Evolutionary conservation across 2,113 vertebrate genomes (phyloP).

Genomic region (Xiphophorus hellerii): DNA sequence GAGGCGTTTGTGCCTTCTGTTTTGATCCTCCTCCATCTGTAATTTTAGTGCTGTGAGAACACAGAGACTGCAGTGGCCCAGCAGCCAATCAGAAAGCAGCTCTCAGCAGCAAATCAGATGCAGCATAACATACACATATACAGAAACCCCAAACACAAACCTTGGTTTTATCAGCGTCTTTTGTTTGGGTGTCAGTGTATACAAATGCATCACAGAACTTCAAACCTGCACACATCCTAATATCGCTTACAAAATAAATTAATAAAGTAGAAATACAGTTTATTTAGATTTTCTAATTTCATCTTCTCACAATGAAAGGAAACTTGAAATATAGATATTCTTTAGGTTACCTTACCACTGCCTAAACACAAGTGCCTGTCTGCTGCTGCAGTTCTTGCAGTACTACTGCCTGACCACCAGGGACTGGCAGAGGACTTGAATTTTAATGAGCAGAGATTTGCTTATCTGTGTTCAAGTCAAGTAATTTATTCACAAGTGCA

Average conservation of each 20-base stretch:
- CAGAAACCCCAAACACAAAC: conserved; percentile 17
- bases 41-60: conserved; percentile 51
- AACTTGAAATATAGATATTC: not conserved
- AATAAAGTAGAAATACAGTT: not conserved
- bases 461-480: not conserved
- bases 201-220: not conserved
- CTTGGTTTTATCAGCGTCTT: conserved; percentile 9
- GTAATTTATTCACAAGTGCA: not conserved
- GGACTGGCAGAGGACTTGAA: conserved; percentile 54
- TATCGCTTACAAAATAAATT: not conserved
- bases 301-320: not conserved
- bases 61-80: conserved; percentile 69
- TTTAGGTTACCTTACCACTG: not conserved
- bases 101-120: conserved; percentile 42
- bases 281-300: not conserved
- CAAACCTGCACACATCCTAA: not conserved
- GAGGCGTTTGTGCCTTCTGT: conserved; percentile 19
- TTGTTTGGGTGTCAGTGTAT: conserved; percentile 14
- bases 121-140: conserved; percentile 32
- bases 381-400: conserved; percentile 37
- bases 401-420: conserved; percentile 46
- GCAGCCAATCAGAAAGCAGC: conserved; percentile 67
- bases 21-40: conserved; percentile 52
- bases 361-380: not conserved
- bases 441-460: conserved; percentile 4